Base-by-base conservation (phyloP, 2,888 invertebrate genomes). In the Thereva unica region DNA sequence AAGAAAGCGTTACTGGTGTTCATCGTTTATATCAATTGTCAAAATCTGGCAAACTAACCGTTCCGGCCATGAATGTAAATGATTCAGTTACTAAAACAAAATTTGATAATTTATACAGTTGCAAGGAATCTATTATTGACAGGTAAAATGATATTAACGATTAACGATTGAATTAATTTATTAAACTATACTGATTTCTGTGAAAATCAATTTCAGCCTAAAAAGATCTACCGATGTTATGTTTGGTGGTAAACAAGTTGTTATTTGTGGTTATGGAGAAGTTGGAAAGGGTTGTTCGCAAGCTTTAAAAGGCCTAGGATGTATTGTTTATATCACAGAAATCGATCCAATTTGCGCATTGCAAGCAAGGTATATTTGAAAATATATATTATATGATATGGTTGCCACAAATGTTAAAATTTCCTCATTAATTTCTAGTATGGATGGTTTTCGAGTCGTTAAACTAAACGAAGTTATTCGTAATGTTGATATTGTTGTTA, bases 31-130 rank as follows among this genome's bases (percentile, higher is more conserved):
- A 97, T 79, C 97, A 97, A 80, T 85, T 97, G 45, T 95, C 95
- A 54, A 97, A 96, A 83, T 93, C 94, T 10, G 92, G 93, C 66
- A 96, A 96, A 82, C 83, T 97, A 68, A 91, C 92, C 42, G 95
- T 97, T 34, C 97, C 97, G 2, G 97, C 97, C 1, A 97, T 97
- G 95, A 97, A 97, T 80, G 97, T 97, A 42, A 97, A 97, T 79
- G 97, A 97, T 80, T 96, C 96, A 4, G 97, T 97, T 49, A 97
- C 96, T 2, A 97, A 97, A 85, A 97, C 96, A 52, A 97, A 97
- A 83, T 97, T 97, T 78, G 97, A 97, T 81, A 97, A 97, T 81
- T 84, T 97, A 41, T 97, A 97, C 79, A 95, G 95, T 73, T 97
- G 97, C 82, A 89, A 96, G 78, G 94, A 94, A 82, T 92, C 92